These are phyloP conservation scores for Drosophila lacteicornis DNA, from an alignment of 1,140 invertebrate species.

Conservation along the genomic window DNA sequence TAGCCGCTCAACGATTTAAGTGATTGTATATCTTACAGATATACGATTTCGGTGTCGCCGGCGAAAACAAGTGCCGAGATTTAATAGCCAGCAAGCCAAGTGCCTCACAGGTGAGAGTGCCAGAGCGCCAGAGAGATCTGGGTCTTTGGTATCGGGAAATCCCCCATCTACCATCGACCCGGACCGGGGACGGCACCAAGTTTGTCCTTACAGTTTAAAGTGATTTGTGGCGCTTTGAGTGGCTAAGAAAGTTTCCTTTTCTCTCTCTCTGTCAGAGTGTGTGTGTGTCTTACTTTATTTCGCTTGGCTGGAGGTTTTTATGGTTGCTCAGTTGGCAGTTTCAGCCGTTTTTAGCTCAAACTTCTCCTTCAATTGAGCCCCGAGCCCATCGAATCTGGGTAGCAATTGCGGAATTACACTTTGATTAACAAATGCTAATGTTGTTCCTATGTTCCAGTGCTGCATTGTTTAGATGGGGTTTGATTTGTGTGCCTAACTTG, in stretches of 20 bases:
- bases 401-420: conserved; percentile 53
- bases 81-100: conserved; percentile 71
- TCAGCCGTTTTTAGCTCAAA: conserved; percentile 27
- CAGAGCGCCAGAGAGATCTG: conserved; percentile 10
- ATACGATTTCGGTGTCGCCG: conserved; percentile 59
- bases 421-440: conserved; percentile 57
- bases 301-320: conserved; percentile 68
- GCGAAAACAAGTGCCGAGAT: conserved; percentile 67
- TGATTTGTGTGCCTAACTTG: conserved; percentile 29
- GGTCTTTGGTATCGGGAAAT: conserved; percentile 31
- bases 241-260: conserved; percentile 70
- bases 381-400: conserved; percentile 2
- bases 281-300: conserved; percentile 38
- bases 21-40: conserved; percentile 82
- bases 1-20: conserved; percentile 81
- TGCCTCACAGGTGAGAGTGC: conserved; percentile 46
- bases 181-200: conserved; percentile 23
- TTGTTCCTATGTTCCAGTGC: conserved; percentile 31
- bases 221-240: conserved; percentile 77
- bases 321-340: conserved; percentile 66
- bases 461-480: conserved; percentile 18
- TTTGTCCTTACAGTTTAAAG: conserved; percentile 80
- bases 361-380: conserved; percentile 19
- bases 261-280: conserved; percentile 13
- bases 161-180: conserved; percentile 12